Conservation (phyloP, 2,113 vertebrate species). For the Agapornis roseicollis region DNA sequence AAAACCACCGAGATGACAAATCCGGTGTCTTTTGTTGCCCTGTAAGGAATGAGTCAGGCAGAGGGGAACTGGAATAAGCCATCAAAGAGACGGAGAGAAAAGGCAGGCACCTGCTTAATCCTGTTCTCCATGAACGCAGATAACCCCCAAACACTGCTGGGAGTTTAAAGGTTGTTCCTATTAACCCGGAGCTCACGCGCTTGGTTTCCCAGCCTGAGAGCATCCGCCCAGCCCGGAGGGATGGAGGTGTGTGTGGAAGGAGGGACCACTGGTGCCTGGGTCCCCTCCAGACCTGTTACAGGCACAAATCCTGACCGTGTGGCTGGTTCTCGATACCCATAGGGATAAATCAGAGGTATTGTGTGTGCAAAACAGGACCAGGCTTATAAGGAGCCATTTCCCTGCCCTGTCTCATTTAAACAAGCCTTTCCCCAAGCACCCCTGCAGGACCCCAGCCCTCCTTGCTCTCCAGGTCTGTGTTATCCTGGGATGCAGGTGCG, state of each 20-base stretch:
- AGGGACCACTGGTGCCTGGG: not conserved
- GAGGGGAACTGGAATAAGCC: constrained; percentile 31
- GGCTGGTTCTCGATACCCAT: not conserved
- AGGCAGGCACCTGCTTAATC: constrained; percentile 55
- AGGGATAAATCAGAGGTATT: not conserved
- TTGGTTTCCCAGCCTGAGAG: not conserved
- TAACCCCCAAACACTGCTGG: constrained; percentile 4
- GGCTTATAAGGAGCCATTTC: not conserved
- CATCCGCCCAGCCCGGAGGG: not conserved
- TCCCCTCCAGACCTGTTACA: not conserved
- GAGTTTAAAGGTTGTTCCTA: constrained; percentile 2
- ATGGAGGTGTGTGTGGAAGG: not conserved
- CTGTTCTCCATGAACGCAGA: constrained; percentile 19
- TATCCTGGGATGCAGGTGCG: not conserved
- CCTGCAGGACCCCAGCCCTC: fast-evolving
- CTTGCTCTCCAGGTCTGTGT: not conserved
- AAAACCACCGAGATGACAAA: not conserved
- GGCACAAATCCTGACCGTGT: fast-evolving
- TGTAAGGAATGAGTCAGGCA: constrained; percentile 23
- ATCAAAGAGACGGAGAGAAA: constrained; percentile 23
- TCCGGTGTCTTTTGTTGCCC: not conserved
- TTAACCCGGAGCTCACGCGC: not conserved
- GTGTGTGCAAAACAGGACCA: not conserved
- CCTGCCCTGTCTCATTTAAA: not conserved
- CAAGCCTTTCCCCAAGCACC: fast-evolving